Base-by-base conservation (phyloP, 2,888 invertebrate genomes). In the Sipha maydis region DNA sequence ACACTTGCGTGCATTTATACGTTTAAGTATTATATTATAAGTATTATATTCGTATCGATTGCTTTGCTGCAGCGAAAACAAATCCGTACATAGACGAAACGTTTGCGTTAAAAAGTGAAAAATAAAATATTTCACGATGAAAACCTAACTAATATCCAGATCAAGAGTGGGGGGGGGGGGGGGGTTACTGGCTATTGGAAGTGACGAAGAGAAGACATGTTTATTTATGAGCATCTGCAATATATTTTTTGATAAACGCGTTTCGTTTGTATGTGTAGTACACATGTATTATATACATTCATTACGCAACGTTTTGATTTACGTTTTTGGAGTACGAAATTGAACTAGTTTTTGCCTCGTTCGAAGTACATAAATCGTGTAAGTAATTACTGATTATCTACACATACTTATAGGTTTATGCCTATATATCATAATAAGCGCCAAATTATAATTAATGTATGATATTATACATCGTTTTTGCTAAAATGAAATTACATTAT, bases 321-420 rank as follows among this genome's bases (percentile, higher is more conserved):
- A 77, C 41, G 69, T 69, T 78, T 48, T 19, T 11, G 25, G 17
- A 19, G 38, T 25, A 78, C 31, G 17, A 77, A 85, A 77, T 78
- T 61, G 78, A 34, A 85, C 69, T 85, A 85, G 41, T 78, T 85
- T 54, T 85, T 48, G 78, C 78, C 78, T 54, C 78, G 78, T 85
- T 76, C 61, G 21, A 67, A 85, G 78, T 67, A 83, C n/a, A n/a
- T 34, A 56, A 34, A 38, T 8, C 48, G 14, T 48, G 11, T 14
- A 48, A 48, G 48, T 14, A 48, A 48, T 48, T 1, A 48, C 48
- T 48, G 14, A 41, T 41, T 8, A 1, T 9, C 9, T 8, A 41
- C 9, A 41, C 41, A 41, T 41, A 41, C 41, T 41, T 41, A 9
- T 5, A 9, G 41, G 41, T 9, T n/a, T 48, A 48, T 48, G 48